These are phyloP conservation scores for Echiichthys vipera DNA, from an alignment of 2,797 vertebrate species.

Conservation along the genomic window DNA sequence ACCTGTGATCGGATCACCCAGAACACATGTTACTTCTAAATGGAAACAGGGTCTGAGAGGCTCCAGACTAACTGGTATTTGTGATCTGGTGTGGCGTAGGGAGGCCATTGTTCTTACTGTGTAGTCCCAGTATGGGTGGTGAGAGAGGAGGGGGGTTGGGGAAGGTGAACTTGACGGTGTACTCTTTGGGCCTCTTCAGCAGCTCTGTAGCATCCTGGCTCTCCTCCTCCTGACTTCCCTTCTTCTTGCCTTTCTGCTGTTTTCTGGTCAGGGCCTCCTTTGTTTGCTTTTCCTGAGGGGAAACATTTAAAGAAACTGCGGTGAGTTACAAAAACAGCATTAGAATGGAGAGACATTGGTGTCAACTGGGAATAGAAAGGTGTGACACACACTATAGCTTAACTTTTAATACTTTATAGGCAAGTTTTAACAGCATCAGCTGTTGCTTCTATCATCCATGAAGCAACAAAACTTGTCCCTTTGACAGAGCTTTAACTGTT, in stretches of 20 bases:
- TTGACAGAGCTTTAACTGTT: no score
- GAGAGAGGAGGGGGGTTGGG: constrained; percentile 92
- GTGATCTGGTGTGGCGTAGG: no score
- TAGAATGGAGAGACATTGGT: no score
- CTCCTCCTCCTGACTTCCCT: constrained; percentile 88
- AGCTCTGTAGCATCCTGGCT: constrained; percentile 87
- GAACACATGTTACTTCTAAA: no score
- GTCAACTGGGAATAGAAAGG: not conserved
- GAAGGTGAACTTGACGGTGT: constrained; percentile 95
- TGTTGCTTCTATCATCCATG: no score
- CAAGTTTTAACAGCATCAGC: no score
- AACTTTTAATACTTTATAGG: no score
- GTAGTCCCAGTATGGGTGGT: constrained; percentile 91
- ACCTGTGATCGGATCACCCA: no score
- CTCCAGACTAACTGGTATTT: no score
- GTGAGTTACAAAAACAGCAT: not conserved
- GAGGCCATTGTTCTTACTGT: constrained; percentile 83
- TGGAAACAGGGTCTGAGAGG: no score
- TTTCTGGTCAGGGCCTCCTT: constrained; percentile 92
- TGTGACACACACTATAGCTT: not conserved
- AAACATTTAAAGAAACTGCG: not conserved
- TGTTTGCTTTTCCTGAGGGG: constrained; percentile 91
- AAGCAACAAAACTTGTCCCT: no score
- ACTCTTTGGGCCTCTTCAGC: constrained; percentile 91
- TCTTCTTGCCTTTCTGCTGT: constrained; percentile 92